Conservation (phyloP, 1,140 invertebrate genomes). For the Plectrocnemia conspersa region DNA sequence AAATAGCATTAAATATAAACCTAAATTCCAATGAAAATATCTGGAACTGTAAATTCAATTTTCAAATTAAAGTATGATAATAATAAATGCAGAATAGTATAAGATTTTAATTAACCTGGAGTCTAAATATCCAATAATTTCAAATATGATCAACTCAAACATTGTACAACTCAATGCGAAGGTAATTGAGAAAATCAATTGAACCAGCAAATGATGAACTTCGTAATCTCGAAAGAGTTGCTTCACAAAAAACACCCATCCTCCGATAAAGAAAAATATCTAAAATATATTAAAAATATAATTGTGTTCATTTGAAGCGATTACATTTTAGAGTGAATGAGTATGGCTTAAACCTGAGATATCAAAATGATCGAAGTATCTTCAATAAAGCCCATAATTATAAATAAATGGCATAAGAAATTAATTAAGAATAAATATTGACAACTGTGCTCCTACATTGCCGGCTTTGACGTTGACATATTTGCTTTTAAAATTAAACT, state of each 20-base stretch:
- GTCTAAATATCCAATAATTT: slow-evolving; percentile 93
- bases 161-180: slow-evolving; percentile 98
- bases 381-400: slow-evolving; percentile 47
- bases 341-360: slow-evolving; percentile 43
- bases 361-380: slow-evolving; percentile 49
- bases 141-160: slow-evolving; percentile 99
- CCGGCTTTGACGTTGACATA: too few species aligned
- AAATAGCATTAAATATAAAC: slow-evolving; percentile 85
- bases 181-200: slow-evolving; percentile 94
- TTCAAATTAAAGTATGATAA: slow-evolving; percentile 11
- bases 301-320: not conserved
- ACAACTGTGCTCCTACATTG: too few species aligned
- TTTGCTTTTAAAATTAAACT: too few species aligned
- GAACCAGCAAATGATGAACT: slow-evolving; percentile 89
- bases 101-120: slow-evolving; percentile 40
- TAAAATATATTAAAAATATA: slow-evolving; percentile 51
- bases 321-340: slow-evolving; percentile 2
- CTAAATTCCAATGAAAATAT: slow-evolving; percentile 94
- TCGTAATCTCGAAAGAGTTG: slow-evolving; percentile 98
- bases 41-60: slow-evolving; percentile 70
- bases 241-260: slow-evolving; percentile 99
- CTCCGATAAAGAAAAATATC: slow-evolving; percentile 91
- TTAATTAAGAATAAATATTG: too few species aligned
- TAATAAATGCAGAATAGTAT: slow-evolving; percentile 27
- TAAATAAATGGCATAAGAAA: not conserved